These are phyloP conservation scores for Oryzias dopingdopingensis DNA, from an alignment of 2,797 vertebrate genomes.

Conservation along the genomic window DNA sequence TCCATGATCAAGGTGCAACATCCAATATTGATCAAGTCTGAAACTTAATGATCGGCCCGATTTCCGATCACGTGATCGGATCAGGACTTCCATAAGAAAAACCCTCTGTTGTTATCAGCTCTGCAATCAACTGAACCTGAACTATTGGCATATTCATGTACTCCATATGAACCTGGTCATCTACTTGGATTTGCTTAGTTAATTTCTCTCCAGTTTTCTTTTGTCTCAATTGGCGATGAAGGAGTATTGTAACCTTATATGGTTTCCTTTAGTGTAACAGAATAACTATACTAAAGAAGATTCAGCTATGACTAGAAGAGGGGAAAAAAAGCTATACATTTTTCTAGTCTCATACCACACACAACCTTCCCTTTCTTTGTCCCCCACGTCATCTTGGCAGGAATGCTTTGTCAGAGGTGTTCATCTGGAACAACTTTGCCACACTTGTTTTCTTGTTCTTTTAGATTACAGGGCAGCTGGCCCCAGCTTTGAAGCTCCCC, in stretches of 20 bases:
- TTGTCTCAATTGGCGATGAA: constrained; percentile 54
- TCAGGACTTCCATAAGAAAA: neutral
- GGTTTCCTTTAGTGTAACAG: constrained; percentile 28
- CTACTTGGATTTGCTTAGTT: constrained; percentile 71
- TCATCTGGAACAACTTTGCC: constrained; percentile 99
- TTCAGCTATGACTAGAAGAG: constrained; percentile 30
- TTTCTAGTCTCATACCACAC: constrained; percentile 68
- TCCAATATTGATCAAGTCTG: too few species aligned
- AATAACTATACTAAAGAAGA: constrained; percentile 20
- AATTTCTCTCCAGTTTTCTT: constrained; percentile 60
- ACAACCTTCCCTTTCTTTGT: constrained; percentile 43
- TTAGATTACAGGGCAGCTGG: constrained; percentile 99
- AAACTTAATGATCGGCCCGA: too few species aligned
- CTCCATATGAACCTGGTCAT: constrained; percentile 65
- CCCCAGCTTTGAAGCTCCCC: constrained; percentile 93
- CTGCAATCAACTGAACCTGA: constrained; percentile 68
- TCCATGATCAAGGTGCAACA: too few species aligned
- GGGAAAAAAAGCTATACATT: constrained; percentile 56
- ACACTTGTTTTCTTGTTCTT: constrained; percentile 99
- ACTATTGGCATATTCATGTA: constrained; percentile 63
- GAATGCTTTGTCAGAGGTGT: constrained; percentile 97
- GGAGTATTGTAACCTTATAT: constrained; percentile 34
- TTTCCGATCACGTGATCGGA: too few species aligned
- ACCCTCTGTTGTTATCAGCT: constrained; percentile 17
- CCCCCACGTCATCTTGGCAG: constrained; percentile 83